Evolutionary conservation across 1,140 invertebrate genomes (phyloP), one percentile per base, ranked within the genome.

Genomic region (Drosophila dunni): DNA sequence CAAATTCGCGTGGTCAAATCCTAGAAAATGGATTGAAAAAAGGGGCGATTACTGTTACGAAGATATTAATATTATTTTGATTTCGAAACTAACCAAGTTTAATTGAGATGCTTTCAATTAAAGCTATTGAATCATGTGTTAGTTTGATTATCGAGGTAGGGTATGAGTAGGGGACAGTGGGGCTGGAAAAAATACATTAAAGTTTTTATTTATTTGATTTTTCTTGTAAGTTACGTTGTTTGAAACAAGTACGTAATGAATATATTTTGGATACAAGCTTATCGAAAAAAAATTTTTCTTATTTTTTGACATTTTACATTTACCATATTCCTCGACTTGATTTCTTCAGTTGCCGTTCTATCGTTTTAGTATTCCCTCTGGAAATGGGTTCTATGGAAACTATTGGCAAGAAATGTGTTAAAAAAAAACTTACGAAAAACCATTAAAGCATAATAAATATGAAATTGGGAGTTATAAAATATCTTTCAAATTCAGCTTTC

Each of bases 231-330:
- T 58, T 72, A 53, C 62, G 69, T 54, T 40, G 33, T 48, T 70
- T 8, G 8, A 38, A 40, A 8, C n/a, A 24, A 2, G 24, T 64
- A 56, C 56, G 56, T 51, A 50, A 33, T 9, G 15, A 36, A 38
- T 24, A n/a, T n/a, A 13, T 62, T 54, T 64, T 29, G 50, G 50
- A 64, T 20, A 48, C 10, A 8, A 11, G 34, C 42, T 56, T 7
- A 24, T 24, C 24, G 33, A 50, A 54, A 65, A 45, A 15, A 34
- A 20, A 24, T 11, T 9, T 24, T 17, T 8, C 7, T 24, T 46
- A 51, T 65, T 71, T 65, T n/a, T n/a, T n/a, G n/a, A 66, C 44
- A 17, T 29, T 10, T 34, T n/a, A n/a, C 42, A 56, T 61, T 67
- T 58, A 42, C 56, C 34, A 13, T n/a, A 45, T 29, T 36, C 24